A percentile compares a stretch with the other conserved stretches of the same genome.
Conservation (phyloP, 2,888 invertebrate species). For the Macrosoma leucophasiata region DNA sequence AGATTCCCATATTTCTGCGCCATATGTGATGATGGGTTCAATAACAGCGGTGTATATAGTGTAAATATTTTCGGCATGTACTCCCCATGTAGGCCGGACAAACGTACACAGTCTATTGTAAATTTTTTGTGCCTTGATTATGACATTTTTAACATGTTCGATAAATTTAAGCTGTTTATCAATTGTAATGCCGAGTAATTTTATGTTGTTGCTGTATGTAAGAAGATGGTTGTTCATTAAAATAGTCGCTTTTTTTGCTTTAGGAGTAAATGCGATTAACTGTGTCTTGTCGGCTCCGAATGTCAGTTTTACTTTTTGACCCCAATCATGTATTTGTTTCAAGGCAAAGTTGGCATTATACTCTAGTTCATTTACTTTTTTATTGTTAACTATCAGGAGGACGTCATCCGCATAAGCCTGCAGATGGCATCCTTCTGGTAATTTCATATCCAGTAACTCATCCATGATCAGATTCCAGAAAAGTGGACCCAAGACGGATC, state of each 20-base stretch:
- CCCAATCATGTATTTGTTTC: not conserved
- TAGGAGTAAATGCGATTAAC: not conserved
- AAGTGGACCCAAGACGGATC: conserved; percentile 5
- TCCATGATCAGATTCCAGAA: conserved; percentile 20
- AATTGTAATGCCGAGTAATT: not conserved
- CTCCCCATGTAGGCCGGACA: not conserved
- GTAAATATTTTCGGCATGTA: not conserved
- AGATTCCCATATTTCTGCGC: not conserved
- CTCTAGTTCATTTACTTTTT: not conserved
- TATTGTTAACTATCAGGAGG: conserved; percentile 1
- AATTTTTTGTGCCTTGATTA: too few relatives aligned
- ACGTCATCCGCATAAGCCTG: conserved; percentile 15
- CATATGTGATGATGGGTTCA: not conserved
- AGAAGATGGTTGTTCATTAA: too few relatives aligned
- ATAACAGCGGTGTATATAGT: not conserved
- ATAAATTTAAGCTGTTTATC: not conserved
- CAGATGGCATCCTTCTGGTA: conserved; percentile 7
- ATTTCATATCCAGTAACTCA: conserved; percentile 6
- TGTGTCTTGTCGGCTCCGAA: not conserved
- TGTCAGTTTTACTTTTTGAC: not conserved
- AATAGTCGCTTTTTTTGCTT: not conserved
- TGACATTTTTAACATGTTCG: not conserved
- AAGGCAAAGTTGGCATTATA: not conserved
- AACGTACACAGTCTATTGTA: not conserved
- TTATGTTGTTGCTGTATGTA: not conserved